These are phyloP conservation scores for Falco rusticolus DNA, from an alignment of 2,797 vertebrate species.

Conservation along the genomic window DNA sequence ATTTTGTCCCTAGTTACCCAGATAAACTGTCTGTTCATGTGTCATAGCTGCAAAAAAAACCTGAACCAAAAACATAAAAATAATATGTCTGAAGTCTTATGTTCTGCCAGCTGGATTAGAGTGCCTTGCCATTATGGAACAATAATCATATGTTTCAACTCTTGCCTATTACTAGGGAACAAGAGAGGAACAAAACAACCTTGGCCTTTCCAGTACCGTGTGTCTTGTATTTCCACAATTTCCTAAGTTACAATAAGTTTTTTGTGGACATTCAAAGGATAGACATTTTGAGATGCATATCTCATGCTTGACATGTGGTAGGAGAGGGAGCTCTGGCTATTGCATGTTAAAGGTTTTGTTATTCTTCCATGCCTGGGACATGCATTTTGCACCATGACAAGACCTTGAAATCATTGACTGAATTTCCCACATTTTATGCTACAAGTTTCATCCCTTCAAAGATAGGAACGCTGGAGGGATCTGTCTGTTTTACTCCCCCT, in stretches of 20 bases:
- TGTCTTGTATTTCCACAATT: slow-evolving; percentile 43
- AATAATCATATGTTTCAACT: slow-evolving; percentile 66
- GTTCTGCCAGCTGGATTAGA: slow-evolving; percentile 59
- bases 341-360: neutral
- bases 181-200: slow-evolving; percentile 55
- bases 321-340: neutral
- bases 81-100: neutral
- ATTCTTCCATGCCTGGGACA: neutral
- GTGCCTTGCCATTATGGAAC: slow-evolving; percentile 49
- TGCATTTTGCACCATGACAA: neutral
- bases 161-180: slow-evolving; percentile 64
- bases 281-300: slow-evolving; percentile 7
- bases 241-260: slow-evolving; percentile 25
- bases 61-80: neutral
- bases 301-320: neutral
- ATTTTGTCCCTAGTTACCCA: neutral
- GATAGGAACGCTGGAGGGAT: neutral
- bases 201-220: neutral
- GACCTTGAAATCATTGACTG: neutral
- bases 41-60: slow-evolving; percentile 15
- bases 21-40: neutral
- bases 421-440: neutral
- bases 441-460: neutral
- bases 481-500: neutral
- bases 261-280: neutral